Percentiles rank a stretch among this genome's conserved stretches.
Conservation (phyloP, 2,888 invertebrate species). For the Neocrepidodera transversa region DNA sequence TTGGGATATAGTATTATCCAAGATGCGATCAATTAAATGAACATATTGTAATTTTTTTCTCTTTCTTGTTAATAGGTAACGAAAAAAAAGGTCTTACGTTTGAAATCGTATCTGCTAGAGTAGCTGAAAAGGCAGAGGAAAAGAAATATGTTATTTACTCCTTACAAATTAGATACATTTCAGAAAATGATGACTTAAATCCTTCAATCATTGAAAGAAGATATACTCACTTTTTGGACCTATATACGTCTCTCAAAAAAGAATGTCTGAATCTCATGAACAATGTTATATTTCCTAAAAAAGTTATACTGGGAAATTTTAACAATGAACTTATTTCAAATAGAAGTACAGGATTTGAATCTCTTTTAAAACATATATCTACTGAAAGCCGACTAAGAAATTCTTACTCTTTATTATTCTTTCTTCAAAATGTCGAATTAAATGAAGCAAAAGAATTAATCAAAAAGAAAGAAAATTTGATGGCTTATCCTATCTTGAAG, state of each 20-base stretch:
- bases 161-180: slow-evolving; percentile 69
- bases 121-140: slow-evolving; percentile 66
- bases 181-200: slow-evolving; percentile 63
- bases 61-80: too few relatives aligned
- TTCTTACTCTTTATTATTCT: slow-evolving; percentile 65
- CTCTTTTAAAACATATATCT: slow-evolving; percentile 66
- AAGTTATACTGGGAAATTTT: slow-evolving; percentile 63
- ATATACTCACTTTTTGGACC: slow-evolving; percentile 74
- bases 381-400: slow-evolving; percentile 66
- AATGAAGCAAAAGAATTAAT: slow-evolving; percentile 68
- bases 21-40: too few relatives aligned
- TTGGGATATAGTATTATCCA: too few relatives aligned
- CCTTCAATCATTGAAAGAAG: slow-evolving; percentile 73
- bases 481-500: slow-evolving; percentile 71
- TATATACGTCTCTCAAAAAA: slow-evolving; percentile 69
- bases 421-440: slow-evolving; percentile 72
- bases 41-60: slow-evolving; percentile 22
- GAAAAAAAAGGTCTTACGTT: slow-evolving; percentile 63
- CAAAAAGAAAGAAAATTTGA: slow-evolving; percentile 65
- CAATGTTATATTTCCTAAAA: slow-evolving; percentile 68
- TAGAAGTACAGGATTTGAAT: slow-evolving; percentile 71
- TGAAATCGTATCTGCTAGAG: slow-evolving; percentile 73
- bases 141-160: slow-evolving; percentile 77
- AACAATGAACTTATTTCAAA: slow-evolving; percentile 70
- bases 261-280: slow-evolving; percentile 65